Conservation (phyloP, 2,113 vertebrate genomes). For the Naja naja region DNA sequence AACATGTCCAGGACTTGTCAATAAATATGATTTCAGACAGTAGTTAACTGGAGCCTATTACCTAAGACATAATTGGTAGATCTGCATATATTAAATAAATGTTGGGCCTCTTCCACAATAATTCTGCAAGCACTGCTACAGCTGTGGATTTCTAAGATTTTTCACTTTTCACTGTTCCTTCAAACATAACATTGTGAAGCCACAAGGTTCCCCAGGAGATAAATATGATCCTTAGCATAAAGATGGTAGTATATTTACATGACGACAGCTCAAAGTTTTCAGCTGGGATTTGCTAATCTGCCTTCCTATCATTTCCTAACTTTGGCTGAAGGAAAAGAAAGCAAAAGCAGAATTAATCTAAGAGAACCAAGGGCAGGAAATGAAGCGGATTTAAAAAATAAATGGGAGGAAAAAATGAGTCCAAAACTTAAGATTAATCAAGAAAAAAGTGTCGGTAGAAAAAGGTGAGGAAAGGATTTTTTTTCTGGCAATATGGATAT, state of each 20-base stretch:
- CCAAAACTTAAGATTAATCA: background rate
- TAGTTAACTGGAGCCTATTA: background rate
- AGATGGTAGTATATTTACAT: background rate
- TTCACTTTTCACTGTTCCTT: background rate
- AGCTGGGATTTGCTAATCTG: background rate
- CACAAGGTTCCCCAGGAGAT: background rate
- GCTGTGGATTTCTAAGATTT: background rate
- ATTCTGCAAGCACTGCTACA: background rate
- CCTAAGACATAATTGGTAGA: background rate
- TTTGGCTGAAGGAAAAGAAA: background rate
- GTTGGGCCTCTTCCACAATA: background rate
- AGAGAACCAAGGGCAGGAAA: background rate
- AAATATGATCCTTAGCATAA: background rate
- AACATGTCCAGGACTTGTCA: slow-evolving; percentile 17
- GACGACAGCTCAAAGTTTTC: background rate
- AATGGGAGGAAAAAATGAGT: background rate
- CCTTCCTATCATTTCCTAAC: background rate
- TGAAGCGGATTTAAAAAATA: background rate
- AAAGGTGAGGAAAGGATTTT: background rate
- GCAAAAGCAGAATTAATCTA: background rate
- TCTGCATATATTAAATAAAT: background rate
- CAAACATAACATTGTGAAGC: background rate
- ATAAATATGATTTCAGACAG: background rate
- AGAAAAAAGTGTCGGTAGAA: background rate
- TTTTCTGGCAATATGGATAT: background rate